Percentiles rank a stretch among this genome's conserved stretches.
Conservation (phyloP, 2,888 invertebrate species). For the Ptychoptera albimana region DNA sequence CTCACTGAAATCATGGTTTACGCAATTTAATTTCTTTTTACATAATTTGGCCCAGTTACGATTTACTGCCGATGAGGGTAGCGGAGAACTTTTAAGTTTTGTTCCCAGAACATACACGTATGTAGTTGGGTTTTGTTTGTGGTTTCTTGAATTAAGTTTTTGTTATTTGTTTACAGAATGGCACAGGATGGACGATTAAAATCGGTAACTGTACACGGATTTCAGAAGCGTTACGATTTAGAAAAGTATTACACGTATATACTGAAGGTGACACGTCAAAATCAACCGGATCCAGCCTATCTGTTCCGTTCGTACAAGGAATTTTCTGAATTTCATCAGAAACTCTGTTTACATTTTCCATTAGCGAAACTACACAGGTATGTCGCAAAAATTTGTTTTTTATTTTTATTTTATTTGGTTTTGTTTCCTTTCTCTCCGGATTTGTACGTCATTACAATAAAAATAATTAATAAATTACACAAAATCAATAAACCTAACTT, state of each 20-base stretch:
- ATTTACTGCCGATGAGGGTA: conserved; percentile 75
- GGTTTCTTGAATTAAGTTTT: conserved; percentile 1
- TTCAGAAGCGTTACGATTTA: conserved; percentile 90
- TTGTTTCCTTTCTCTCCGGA: too few relatives aligned
- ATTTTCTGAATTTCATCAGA: conserved; percentile 91
- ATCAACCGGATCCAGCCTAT: conserved; percentile 71
- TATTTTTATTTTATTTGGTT: too few relatives aligned
- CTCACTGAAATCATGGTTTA: conserved; percentile 82
- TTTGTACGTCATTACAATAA: not conserved
- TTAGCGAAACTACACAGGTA: conserved; percentile 81
- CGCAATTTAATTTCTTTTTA: conserved; percentile 95
- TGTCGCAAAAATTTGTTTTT: conserved; percentile 18
- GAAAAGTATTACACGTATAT: conserved; percentile 96
- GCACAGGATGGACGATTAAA: conserved; percentile 77
- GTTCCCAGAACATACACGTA: conserved; percentile 88
- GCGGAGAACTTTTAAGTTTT: conserved; percentile 73
- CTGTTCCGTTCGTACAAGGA: conserved; percentile 92
- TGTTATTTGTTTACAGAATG: conserved; percentile 39
- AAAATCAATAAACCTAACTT: not conserved
- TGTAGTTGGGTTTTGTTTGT: conserved; percentile 24
- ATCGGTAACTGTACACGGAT: conserved; percentile 71
- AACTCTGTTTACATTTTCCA: conserved; percentile 82
- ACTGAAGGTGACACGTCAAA: conserved; percentile 64
- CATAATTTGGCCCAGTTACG: conserved; percentile 91
- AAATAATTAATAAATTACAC: not conserved